Base-by-base conservation (phyloP, 2,888 invertebrate genomes). In the Spilarctia lutea region DNA sequence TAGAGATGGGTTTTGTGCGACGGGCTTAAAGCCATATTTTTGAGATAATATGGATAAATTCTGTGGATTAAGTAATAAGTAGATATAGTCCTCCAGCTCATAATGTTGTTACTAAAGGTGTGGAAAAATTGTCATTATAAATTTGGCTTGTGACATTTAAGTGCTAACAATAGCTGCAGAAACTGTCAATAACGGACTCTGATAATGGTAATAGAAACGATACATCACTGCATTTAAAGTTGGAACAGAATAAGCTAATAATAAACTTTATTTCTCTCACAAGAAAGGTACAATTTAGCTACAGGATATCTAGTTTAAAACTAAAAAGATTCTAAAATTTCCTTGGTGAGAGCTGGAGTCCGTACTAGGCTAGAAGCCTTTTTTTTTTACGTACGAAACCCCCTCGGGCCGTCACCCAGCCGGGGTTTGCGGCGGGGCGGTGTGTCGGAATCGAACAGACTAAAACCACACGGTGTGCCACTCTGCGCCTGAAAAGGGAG, bases 1-100 rank as follows among this genome's bases (percentile, higher is more conserved):
- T 33, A 30, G n/a, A 10, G 63, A n/a, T 27, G 70, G 56, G 0
- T 86, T 85, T 4, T 4, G 80, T 30, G 0, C 88, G 84, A 18
- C 11, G 13, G 68, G 33, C 33, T 88, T 84, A 71, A 87, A 85
- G 18, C 85, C 87, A 68, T 85, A 87, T 80, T 89, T 88, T 33
- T 90, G 86, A 48, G 82, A 35, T 11, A 88, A 73, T 45, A 88
- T 30, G 39, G 78, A 78, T 75, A 87, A 80, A 65, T 87, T 84
- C 92, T 93, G 83, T 20, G 87, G 87, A 69, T 68, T 69, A 73
- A 8, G 72, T 6, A 67, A 35, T 35, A 7, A 69, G 13, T 30
- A 20, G 11, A 30, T 30, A 33, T 24, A 18, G 42, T 67, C 16
- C n/a, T n/a, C 3, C 16, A 13, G 8, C 24, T 24, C 35, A n/a